phyloP scores from a whole-genome alignment of 2,113 vertebrate species.

The Gallinago media region DNA sequence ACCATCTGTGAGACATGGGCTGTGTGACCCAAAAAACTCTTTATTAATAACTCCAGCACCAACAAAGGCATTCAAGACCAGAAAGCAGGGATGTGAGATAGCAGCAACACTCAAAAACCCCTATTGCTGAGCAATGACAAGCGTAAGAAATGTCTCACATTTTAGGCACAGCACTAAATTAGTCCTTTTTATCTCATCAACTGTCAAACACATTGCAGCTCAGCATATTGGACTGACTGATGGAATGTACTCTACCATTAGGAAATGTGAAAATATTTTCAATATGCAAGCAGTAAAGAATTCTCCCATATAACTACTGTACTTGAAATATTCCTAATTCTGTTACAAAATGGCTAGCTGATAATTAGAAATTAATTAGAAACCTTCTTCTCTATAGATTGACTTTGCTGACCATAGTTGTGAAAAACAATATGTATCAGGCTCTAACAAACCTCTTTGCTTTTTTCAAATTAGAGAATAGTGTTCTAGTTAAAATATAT shows the following conservation, averaged over 20 bases:
- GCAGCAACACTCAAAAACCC: background rate
- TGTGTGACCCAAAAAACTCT: background rate
- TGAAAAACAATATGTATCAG: background rate
- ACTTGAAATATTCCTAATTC: background rate
- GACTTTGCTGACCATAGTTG: background rate
- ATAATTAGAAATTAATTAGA: background rate
- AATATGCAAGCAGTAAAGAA: background rate
- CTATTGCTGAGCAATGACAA: background rate
- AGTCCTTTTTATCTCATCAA: background rate
- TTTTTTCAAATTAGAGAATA: background rate
- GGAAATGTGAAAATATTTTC: background rate
- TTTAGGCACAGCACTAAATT: background rate
- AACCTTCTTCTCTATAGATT: background rate
- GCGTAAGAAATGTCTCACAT: background rate
- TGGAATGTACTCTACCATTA: accelerated
- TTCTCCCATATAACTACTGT: background rate
- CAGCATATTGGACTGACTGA: background rate
- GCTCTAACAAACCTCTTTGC: background rate
- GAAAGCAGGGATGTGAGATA: background rate
- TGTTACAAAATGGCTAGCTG: background rate
- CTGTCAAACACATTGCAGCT: too few species aligned
- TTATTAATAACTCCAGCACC: background rate
- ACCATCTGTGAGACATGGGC: accelerated
- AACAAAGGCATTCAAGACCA: background rate
- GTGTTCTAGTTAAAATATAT: background rate